phyloP scores from a whole-genome alignment of 2,888 invertebrate species.

The Creontiades dilutus region DNA sequence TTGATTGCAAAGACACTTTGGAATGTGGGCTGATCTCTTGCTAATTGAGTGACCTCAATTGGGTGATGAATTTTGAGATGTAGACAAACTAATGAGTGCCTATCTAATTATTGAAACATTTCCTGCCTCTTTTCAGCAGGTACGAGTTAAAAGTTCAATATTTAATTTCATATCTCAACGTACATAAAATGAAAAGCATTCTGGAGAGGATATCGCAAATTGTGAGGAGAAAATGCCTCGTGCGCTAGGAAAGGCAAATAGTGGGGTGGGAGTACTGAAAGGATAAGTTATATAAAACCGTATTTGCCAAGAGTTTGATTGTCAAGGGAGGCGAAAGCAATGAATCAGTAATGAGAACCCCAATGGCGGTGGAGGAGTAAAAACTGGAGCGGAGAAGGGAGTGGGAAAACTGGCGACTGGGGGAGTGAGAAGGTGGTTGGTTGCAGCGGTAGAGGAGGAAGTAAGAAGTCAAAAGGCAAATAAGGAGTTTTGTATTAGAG shows the following conservation, averaged over 20 bases:
- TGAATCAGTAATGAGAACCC: conserved; percentile 57
- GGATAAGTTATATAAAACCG: conserved; percentile 48
- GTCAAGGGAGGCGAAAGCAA: conserved; percentile 54
- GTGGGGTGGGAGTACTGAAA: not conserved
- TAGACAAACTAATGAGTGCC: too few relatives aligned
- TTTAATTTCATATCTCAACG: too few relatives aligned
- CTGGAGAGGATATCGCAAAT: not conserved
- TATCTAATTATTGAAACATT: too few relatives aligned
- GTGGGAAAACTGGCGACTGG: too few relatives aligned
- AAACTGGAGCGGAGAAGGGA: not conserved
- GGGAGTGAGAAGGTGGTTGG: too few relatives aligned
- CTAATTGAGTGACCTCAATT: too few relatives aligned
- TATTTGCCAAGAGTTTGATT: conserved; percentile 63
- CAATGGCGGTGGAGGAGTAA: not conserved
- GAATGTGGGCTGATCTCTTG: too few relatives aligned
- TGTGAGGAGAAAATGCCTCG: not conserved
- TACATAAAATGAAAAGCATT: not conserved
- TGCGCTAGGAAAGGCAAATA: not conserved
- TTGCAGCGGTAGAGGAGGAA: conserved; percentile 1
- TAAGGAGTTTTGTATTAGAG: conserved; percentile 67
- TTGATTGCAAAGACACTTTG: too few relatives aligned
- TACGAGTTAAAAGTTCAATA: too few relatives aligned
- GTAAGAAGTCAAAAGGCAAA: conserved; percentile 69
- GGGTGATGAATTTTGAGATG: too few relatives aligned
- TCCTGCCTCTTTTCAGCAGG: too few relatives aligned